Evolutionary conservation across 2,888 invertebrate species (phyloP).

Genomic region (Platerodrilus igneus): DNA sequence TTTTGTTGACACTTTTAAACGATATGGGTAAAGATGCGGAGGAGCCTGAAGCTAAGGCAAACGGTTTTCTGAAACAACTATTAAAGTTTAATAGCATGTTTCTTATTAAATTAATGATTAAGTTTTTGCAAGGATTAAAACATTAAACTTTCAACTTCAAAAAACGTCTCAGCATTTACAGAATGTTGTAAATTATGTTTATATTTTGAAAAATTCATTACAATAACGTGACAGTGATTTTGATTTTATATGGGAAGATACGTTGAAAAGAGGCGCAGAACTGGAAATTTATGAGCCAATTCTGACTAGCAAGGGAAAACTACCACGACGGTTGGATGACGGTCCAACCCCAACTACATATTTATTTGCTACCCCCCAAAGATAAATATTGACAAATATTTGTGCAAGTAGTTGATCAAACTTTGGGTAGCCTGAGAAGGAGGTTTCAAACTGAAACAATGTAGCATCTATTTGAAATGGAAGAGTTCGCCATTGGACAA

Average conservation of each 20-base stretch:
- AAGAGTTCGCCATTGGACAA: too few relatives aligned
- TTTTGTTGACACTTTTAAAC: conserved; percentile 3
- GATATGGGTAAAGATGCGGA: conserved; percentile 2
- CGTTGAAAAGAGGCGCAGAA: not conserved
- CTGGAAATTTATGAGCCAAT: conserved; percentile 2
- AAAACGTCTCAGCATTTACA: too few relatives aligned
- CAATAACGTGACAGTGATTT: conserved; percentile 3
- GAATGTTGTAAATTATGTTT: conserved; percentile 3
- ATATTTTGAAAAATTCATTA: conserved; percentile 4
- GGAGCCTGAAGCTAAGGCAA: conserved; percentile 3
- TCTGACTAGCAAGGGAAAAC: too few relatives aligned
- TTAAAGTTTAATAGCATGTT: conserved; percentile 2
- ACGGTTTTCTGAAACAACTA: conserved; percentile 3
- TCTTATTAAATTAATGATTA: conserved; percentile 2
- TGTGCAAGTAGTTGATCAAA: too few relatives aligned
- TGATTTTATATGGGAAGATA: too few relatives aligned
- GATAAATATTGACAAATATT: too few relatives aligned
- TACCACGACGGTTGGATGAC: conserved; percentile 3
- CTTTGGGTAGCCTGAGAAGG: too few relatives aligned
- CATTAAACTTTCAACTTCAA: conserved; percentile 2
- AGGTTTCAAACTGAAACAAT: conserved; percentile 4
- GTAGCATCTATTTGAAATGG: conserved; percentile 1
- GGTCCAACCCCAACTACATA: conserved; percentile 1
- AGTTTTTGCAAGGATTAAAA: conserved; percentile 1
- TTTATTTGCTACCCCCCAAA: conserved; percentile 1